Base-by-base conservation (phyloP, 2,888 invertebrate genomes). In the Caenorhabditis japonica region DNA sequence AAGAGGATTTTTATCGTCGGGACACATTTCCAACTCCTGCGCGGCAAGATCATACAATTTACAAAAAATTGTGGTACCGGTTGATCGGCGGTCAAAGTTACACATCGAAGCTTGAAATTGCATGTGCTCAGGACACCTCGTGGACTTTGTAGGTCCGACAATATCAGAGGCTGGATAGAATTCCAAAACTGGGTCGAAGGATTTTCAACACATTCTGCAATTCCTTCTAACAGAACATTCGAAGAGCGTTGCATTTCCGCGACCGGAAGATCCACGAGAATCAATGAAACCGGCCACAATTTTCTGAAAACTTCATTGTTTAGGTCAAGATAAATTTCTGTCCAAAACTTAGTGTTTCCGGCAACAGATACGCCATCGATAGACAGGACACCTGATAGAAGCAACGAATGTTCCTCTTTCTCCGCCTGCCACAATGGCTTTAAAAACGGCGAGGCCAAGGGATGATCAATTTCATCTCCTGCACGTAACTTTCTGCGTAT, bases 171-270 rank as follows among this genome's bases (percentile, higher is more conserved):
- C 19, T 21, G 19, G 13, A 51, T 21, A 5, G 19, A 2, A 17
- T 51, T 51, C 51, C 51, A 51, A 10, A 51, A 23, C 4, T 21
- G 13, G 2, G 51, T 51, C 1, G 36, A 51, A 5, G 51, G 51
- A 17, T 51, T 51, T 2, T 10, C 8, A 1, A 4, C 8, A 13
- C 51, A 36, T 13, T 51, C 51, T 2, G 23, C 38, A 12, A 51
- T 51, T 51, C 51, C 51, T 34, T 36, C 36, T 21, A 51, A 19
- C 4, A 51, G 5, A 13, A 51, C 33, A 36, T 51, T 51, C 2
- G n/a, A 7, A 7, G 23, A 36, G 2, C 19, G 10, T 38, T 51
- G 51, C 51, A 51, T 51, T 13, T 51, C 36, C 10, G 21, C 13
- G n/a, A 25, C 36, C 5, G 21, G 17, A 1, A 51, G n/a, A 36